Conservation (phyloP, 2,797 vertebrate species). For the Anguilla marmorata region DNA sequence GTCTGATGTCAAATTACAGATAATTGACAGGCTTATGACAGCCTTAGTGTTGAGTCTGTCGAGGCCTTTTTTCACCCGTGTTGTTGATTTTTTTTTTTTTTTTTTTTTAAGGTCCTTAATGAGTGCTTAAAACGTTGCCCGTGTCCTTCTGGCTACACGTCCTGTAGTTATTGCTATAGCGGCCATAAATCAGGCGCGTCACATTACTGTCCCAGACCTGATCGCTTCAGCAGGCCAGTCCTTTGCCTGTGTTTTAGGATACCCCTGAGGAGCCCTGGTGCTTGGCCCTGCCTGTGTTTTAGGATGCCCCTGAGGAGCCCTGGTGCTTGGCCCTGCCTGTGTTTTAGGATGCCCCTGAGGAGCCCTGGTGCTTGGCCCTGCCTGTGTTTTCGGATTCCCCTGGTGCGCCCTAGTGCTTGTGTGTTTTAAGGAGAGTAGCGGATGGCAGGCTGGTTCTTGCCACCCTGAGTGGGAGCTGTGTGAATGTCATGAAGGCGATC, state of each 20-base stretch:
- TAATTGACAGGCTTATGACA: conserved; percentile 41
- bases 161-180: conserved; percentile 4
- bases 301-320: too few relatives aligned
- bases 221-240: not conserved
- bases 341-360: not conserved
- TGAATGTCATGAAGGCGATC: not conserved
- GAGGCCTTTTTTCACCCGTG: not conserved
- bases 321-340: not conserved
- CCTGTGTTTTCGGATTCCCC: not conserved
- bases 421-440: not conserved
- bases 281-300: too few relatives aligned
- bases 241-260: conserved; percentile 11
- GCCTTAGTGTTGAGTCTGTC: conserved; percentile 13
- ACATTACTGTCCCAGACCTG: conserved; percentile 2
- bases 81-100: conserved; percentile 19
- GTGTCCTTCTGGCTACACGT: not conserved
- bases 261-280: not conserved
- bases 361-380: too few relatives aligned
- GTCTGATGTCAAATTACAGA: conserved; percentile 61
- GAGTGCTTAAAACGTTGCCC: conserved; percentile 7
- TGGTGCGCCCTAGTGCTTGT: too few relatives aligned
- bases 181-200: not conserved
- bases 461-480: not conserved
- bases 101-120: conserved; percentile 17
- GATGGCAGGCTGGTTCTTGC: not conserved